Conservation (phyloP, 2,797 vertebrate species). For the Babyrousa celebensis region DNA sequence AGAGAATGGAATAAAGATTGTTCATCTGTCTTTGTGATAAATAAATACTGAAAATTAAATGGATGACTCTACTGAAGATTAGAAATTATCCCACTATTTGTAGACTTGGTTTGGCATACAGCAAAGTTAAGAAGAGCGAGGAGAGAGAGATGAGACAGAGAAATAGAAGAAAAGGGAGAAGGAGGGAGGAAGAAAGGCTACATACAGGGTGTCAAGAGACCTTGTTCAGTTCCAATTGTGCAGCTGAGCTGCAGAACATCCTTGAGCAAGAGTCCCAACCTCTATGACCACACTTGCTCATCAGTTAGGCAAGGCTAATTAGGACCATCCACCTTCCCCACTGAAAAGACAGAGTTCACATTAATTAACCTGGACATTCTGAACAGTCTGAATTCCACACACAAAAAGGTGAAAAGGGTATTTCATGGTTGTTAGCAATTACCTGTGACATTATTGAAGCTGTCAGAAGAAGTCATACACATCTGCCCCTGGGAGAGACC, state of each 20-base stretch:
- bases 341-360: conserved; percentile 69
- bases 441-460: conserved; percentile 79
- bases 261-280: conserved; percentile 2
- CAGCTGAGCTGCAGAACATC: not conserved
- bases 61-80: not conserved
- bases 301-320: conserved; percentile 72
- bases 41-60: conserved; percentile 17
- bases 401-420: conserved; percentile 74
- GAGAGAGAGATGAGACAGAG: too few species aligned
- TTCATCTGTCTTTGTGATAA: not conserved
- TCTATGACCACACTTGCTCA: conserved; percentile 7
- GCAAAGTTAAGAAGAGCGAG: not conserved
- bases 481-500: not conserved
- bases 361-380: conserved; percentile 78
- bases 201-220: not conserved
- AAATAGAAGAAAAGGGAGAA: not conserved
- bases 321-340: conserved; percentile 54
- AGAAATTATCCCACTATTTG: not conserved
- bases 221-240: not conserved
- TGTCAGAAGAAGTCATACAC: conserved; percentile 49
- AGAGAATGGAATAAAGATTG: not conserved
- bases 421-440: conserved; percentile 76
- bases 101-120: not conserved
- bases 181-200: not conserved
- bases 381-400: conserved; percentile 36